These are phyloP conservation scores for Cygnus olor DNA, from an alignment of 2,797 vertebrate genomes.

Conservation along the genomic window DNA sequence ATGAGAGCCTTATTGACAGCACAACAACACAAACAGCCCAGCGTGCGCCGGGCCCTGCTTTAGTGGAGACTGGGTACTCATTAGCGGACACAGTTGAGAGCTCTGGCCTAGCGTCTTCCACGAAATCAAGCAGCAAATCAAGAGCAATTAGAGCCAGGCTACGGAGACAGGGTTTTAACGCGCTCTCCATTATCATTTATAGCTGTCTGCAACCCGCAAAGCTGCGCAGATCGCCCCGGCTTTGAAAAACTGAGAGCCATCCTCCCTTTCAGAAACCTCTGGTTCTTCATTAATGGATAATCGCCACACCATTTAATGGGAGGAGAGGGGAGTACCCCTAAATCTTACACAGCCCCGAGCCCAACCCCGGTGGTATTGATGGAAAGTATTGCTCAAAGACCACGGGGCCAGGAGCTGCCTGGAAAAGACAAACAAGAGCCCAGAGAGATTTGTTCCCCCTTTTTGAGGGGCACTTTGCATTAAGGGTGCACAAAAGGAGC, in stretches of 20 bases:
- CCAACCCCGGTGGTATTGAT: background rate
- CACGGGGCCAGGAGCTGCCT: background rate
- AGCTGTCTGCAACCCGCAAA: slow-evolving; percentile 34
- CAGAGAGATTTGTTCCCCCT: background rate
- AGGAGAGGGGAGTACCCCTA: background rate
- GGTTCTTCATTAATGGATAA: slow-evolving; percentile 8
- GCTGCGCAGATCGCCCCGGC: background rate
- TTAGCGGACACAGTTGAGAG: background rate
- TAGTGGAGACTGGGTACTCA: background rate
- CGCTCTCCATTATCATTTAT: slow-evolving; percentile 41
- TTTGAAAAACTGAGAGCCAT: slow-evolving; percentile 2
- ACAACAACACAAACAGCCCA: background rate
- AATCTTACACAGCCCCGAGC: background rate
- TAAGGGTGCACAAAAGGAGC: background rate
- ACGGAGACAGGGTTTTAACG: background rate
- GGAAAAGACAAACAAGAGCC: background rate
- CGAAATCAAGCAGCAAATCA: slow-evolving; percentile 48
- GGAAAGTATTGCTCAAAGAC: background rate
- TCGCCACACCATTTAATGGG: background rate
- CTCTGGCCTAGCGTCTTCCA: background rate
- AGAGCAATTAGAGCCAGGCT: slow-evolving; percentile 34
- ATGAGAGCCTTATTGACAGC: background rate
- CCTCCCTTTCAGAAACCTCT: background rate
- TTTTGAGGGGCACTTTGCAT: background rate
- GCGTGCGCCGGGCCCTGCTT: fast-evolving